These are phyloP conservation scores for Eupristina koningsbergeri DNA, from an alignment of 1,140 invertebrate species.

Conservation along the genomic window DNA sequence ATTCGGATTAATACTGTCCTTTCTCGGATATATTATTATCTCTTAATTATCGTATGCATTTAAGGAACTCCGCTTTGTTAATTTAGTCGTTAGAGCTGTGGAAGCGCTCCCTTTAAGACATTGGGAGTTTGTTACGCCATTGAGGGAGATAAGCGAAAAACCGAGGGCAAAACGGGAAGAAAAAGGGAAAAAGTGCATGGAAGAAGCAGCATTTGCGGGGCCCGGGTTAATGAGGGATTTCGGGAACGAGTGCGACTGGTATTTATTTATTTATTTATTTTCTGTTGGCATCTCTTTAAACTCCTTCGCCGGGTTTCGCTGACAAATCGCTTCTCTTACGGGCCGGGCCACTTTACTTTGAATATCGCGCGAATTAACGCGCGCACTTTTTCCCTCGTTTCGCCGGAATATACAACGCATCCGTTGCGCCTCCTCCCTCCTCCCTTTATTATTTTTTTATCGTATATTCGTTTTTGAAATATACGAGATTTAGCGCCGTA, in stretches of 20 bases:
- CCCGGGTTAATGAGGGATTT: constrained; percentile 33
- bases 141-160: constrained; percentile 16
- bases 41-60: not conserved
- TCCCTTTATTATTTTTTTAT: not conserved
- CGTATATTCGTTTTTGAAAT: constrained; percentile 26
- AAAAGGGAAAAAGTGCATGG: not conserved
- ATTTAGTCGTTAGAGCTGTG: not conserved
- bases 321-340: constrained; percentile 29
- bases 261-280: too few relatives aligned
- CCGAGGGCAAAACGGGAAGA: too few relatives aligned
- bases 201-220: not conserved
- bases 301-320: not conserved
- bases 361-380: constrained; percentile 27
- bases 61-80: not conserved
- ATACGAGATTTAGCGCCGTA: constrained; percentile 46
- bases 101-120: too few relatives aligned
- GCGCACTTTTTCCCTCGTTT: not conserved
- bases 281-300: not conserved
- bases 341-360: constrained; percentile 7
- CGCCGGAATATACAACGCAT: not conserved
- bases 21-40: not conserved
- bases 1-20: too few relatives aligned
- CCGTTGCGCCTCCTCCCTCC: not conserved
- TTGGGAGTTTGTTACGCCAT: not conserved
- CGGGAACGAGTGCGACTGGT: not conserved